These are phyloP conservation scores for Orthonyx spaldingii DNA, from an alignment of 2,113 vertebrate species.

Conservation along the genomic window DNA sequence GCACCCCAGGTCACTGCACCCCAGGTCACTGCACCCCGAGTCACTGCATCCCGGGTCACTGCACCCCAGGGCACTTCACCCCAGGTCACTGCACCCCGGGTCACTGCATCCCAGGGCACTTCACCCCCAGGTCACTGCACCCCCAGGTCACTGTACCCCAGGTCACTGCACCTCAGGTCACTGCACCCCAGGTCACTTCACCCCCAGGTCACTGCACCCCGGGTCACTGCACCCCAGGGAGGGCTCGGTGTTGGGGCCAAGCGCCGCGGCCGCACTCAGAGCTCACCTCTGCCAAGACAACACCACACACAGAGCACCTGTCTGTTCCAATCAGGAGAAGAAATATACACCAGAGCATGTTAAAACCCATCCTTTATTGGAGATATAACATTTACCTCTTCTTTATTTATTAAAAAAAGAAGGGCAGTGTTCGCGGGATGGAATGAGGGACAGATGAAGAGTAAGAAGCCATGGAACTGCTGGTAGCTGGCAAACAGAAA, in stretches of 20 bases:
- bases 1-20: not conserved
- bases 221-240: not conserved
- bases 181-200: not conserved
- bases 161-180: too few relatives aligned
- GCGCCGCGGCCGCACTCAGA: too few relatives aligned
- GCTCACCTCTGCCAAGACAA: not conserved
- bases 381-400: not conserved
- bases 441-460: not conserved
- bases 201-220: not conserved
- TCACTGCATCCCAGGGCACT: not conserved
- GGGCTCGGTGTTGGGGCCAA: fast-evolving
- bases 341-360: not conserved
- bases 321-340: not conserved
- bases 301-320: not conserved
- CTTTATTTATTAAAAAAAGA: too few relatives aligned
- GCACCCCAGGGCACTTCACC: not conserved
- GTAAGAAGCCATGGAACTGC: not conserved
- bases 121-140: too few relatives aligned
- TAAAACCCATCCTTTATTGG: not conserved
- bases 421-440: not conserved
- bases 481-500: not conserved
- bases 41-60: too few relatives aligned
- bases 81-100: too few relatives aligned
- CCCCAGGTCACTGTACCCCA: not conserved
- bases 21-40: too few relatives aligned